These are phyloP conservation scores for Drosophila gaucha DNA, from an alignment of 2,888 invertebrate species.

Conservation along the genomic window DNA sequence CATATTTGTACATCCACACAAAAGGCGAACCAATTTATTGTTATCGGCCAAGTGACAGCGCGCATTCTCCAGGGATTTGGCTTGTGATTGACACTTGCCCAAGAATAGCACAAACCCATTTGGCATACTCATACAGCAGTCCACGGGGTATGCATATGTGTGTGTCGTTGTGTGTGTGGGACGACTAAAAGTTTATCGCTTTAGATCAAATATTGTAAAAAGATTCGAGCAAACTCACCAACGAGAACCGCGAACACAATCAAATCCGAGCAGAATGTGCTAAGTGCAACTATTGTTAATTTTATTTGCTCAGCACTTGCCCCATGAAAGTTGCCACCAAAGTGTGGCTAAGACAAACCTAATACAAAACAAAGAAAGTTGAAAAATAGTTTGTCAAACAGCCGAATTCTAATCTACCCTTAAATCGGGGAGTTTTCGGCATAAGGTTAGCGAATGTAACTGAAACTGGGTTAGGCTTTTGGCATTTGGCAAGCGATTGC, in stretches of 20 bases:
- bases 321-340: constrained; percentile 40
- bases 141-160: neutral
- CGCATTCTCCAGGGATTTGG: constrained; percentile 60
- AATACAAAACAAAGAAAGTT: constrained; percentile 35
- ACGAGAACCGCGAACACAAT: constrained; percentile 33
- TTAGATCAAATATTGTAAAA: constrained; percentile 68
- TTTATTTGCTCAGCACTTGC: constrained; percentile 70
- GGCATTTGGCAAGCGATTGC: neutral
- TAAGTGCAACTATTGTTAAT: constrained; percentile 73
- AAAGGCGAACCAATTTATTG: constrained; percentile 64
- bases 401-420: constrained; percentile 20
- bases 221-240: constrained; percentile 41
- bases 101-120: constrained; percentile 36
- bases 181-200: constrained; percentile 36
- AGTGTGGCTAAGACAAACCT: constrained; percentile 50
- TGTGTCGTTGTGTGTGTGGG: neutral
- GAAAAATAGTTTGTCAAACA: neutral
- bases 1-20: constrained; percentile 3
- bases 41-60: constrained; percentile 62
- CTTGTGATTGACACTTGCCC: constrained; percentile 75
- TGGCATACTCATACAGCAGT: neutral
- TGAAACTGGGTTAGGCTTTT: neutral
- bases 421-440: neutral
- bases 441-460: neutral
- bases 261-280: constrained; percentile 32